Conservation (phyloP, 2,888 invertebrate species). For the Anticlea derivata region DNA sequence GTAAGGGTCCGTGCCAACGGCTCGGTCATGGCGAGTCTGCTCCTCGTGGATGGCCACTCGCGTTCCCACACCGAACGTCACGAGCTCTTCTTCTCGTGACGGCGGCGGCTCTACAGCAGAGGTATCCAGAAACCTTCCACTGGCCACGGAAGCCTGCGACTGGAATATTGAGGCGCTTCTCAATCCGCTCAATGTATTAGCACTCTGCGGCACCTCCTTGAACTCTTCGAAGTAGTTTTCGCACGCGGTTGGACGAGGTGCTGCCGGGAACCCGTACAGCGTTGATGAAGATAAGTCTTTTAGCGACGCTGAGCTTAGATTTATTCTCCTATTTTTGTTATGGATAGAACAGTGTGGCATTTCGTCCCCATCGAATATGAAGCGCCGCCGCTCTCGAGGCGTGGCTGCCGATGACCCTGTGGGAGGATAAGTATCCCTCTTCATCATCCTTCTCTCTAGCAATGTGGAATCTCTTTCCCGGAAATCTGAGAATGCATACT, state of each 20-base stretch:
- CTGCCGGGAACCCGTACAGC: constrained; percentile 86
- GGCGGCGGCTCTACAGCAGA: constrained; percentile 86
- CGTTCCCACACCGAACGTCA: constrained; percentile 87
- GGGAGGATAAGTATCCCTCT: constrained; percentile 75
- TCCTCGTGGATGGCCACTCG: constrained; percentile 55
- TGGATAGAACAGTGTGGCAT: constrained; percentile 83
- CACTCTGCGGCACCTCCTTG: constrained; percentile 81
- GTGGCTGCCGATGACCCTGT: constrained; percentile 74
- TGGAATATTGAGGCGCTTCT: constrained; percentile 79
- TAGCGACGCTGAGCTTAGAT: constrained; percentile 82
- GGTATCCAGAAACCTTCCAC: constrained; percentile 87
- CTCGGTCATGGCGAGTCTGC: constrained; percentile 70
- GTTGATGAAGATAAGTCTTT: constrained; percentile 83
- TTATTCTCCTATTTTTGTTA: constrained; percentile 74
- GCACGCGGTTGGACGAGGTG: constrained; percentile 85
- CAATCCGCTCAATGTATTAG: constrained; percentile 74
- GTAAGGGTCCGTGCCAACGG: constrained; percentile 80
- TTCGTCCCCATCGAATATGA: constrained; percentile 86
- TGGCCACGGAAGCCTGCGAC: constrained; percentile 85
- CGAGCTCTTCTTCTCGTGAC: constrained; percentile 87
- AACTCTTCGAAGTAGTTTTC: constrained; percentile 84
- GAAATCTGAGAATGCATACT: constrained; percentile 79
- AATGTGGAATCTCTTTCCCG: constrained; percentile 74
- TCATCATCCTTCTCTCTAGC: constrained; percentile 74
- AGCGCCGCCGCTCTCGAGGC: constrained; percentile 83